These are phyloP conservation scores for Hylia prasina DNA, from an alignment of 2,113 vertebrate genomes.

Conservation along the genomic window DNA sequence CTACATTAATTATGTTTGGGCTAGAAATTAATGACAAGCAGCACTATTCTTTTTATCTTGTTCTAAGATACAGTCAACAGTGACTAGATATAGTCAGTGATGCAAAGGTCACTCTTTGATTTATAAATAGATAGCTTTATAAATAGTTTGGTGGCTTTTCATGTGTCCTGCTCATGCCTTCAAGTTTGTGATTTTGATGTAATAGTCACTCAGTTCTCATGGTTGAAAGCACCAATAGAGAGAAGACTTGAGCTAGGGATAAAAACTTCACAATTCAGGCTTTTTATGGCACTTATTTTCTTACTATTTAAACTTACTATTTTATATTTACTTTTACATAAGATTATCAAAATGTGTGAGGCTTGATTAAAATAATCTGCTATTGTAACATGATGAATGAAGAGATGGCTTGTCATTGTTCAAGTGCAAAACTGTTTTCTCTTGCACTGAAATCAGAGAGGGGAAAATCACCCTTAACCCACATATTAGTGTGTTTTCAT, in stretches of 20 bases:
- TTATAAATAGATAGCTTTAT: neutral
- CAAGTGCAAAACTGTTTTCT: neutral
- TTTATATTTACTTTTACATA: neutral
- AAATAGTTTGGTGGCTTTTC: neutral
- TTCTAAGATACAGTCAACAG: rapidly evolving
- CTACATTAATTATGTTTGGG: neutral
- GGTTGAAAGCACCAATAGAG: neutral
- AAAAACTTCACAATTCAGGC: neutral
- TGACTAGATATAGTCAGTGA: neutral
- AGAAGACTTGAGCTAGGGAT: neutral
- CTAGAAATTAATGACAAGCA: neutral
- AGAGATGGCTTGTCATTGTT: neutral
- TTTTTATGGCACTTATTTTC: neutral
- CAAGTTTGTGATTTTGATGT: neutral
- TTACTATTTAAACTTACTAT: neutral
- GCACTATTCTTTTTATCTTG: neutral
- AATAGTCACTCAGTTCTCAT: neutral
- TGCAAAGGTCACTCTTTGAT: neutral
- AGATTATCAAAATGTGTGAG: neutral
- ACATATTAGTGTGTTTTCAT: neutral
- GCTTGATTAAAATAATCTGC: neutral
- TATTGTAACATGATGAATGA: neutral
- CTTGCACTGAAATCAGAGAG: neutral
- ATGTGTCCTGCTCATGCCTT: neutral
- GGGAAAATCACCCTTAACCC: neutral